A percentile compares a stretch with the other conserved stretches of the same genome.
Evolutionary conservation across 1,140 invertebrate species (phyloP).

Genomic region (Acromyrmex echinatior): DNA sequence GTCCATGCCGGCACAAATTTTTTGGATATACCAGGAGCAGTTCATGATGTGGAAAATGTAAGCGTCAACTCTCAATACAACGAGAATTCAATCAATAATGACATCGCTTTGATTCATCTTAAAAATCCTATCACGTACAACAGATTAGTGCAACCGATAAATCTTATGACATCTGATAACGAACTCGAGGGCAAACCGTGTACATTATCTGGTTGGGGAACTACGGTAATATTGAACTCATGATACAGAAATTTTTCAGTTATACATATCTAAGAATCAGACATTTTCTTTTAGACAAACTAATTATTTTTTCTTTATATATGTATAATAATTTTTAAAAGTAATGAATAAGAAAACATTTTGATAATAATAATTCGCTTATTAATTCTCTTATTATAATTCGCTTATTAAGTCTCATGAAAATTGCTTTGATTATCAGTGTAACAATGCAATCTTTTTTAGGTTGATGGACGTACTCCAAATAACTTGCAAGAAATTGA

Average conservation of each 20-base stretch:
- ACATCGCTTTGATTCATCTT: constrained; percentile 83
- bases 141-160: constrained; percentile 71
- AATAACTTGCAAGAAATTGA: background rate
- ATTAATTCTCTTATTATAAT: background rate
- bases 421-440: background rate
- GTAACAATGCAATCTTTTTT: background rate
- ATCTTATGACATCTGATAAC: background rate
- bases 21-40: background rate
- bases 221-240: constrained; percentile 26
- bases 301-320: too few species aligned
- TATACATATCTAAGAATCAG: background rate
- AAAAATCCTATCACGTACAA: constrained; percentile 63
- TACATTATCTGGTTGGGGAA: constrained; percentile 84
- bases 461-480: background rate
- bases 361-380: background rate
- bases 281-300: too few species aligned
- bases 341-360: too few species aligned
- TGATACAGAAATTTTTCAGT: background rate
- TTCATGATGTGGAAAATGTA: constrained; percentile 67
- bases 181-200: background rate
- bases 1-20: constrained; percentile 51
- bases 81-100: constrained; percentile 72
- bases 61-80: constrained; percentile 77
- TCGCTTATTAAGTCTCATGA: background rate
- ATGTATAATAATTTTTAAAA: too few species aligned